Evolutionary conservation across 2,113 vertebrate genomes (phyloP).

Genomic region (Agapornis roseicollis): DNA sequence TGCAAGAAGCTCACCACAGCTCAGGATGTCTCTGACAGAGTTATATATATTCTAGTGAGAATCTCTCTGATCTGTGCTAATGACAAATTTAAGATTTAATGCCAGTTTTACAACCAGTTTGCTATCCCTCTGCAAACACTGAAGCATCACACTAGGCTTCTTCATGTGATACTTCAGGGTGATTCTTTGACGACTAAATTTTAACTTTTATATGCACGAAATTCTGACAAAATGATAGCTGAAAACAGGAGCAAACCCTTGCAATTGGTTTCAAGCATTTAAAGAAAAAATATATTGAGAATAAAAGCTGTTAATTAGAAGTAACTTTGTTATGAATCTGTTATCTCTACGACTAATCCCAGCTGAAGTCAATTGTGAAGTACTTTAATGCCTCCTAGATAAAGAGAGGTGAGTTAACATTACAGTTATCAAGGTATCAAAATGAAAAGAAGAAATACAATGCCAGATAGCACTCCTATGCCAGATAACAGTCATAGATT

Average conservation of each 20-base stretch:
- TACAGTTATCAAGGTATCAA: background rate
- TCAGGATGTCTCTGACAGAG: background rate
- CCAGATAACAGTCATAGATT: background rate
- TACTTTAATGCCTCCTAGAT: background rate
- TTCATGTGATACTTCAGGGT: background rate
- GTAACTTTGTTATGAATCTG: background rate
- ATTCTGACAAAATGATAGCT: background rate
- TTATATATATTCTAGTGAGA: background rate
- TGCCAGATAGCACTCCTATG: background rate
- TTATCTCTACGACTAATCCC: background rate
- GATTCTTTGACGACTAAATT: background rate
- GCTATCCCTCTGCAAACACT: background rate
- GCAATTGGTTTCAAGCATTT: background rate
- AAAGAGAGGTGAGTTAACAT: background rate
- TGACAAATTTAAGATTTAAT: background rate
- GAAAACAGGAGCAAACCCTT: background rate
- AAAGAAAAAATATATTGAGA: background rate
- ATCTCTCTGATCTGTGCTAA: background rate
- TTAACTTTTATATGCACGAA: background rate
- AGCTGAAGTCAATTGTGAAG: background rate
- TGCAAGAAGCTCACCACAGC: background rate
- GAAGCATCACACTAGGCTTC: background rate
- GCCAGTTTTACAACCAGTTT: background rate
- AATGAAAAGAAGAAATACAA: background rate
- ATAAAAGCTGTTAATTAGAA: background rate